Evolutionary conservation across 2,797 vertebrate genomes (phyloP), one percentile per base, ranked within the genome.

Genomic region (Pseudochirops cupreus): DNA sequence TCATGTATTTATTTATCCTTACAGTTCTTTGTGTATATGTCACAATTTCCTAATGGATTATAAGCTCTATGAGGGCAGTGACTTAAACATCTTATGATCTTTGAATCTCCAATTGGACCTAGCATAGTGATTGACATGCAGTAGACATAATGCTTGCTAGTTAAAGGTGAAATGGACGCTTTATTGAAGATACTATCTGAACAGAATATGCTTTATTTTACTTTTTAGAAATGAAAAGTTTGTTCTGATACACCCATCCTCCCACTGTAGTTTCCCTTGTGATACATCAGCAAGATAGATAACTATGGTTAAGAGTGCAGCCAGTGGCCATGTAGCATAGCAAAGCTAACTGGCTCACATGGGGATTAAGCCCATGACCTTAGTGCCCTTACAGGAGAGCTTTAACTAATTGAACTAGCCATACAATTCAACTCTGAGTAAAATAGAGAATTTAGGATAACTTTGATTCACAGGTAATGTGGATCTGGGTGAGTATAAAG

Each of bases 381-480:
- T 90, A 4, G 5, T 74, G 21, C 39, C 57, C 4, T 55, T 46
- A 53, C 90, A 0, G n/a, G 56, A 56, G 18, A 11, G 93, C 12
- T 93, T 33, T 56, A n/a, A 92, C 18, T 18, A 94, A 54, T 52
- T 53, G 87, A 74, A 16, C 39, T 57, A 95, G 11, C 55, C 59
- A 91, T 33, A 67, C 59, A 28, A 21, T 46, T 82, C 5, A 53
- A 28, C 28, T 59, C 13, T 12, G 11, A 59, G 39, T 21, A 54
- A n/a, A 91, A 18, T 3, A 67, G 21, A 53, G 33, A 0, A 5
- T 13, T 14, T 90, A 74, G 90, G 59, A 87, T 89, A 57, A 62
- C 56, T 58, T 1, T 91, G 93, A 95, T 94, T 92, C 94, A 90
- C 94, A 89, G 54, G 26, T 56, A 53, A 58, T 33, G 2, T 54